These are phyloP conservation scores for Tragelaphus imberbis DNA, from an alignment of 2,113 vertebrate genomes.

Conservation along the genomic window DNA sequence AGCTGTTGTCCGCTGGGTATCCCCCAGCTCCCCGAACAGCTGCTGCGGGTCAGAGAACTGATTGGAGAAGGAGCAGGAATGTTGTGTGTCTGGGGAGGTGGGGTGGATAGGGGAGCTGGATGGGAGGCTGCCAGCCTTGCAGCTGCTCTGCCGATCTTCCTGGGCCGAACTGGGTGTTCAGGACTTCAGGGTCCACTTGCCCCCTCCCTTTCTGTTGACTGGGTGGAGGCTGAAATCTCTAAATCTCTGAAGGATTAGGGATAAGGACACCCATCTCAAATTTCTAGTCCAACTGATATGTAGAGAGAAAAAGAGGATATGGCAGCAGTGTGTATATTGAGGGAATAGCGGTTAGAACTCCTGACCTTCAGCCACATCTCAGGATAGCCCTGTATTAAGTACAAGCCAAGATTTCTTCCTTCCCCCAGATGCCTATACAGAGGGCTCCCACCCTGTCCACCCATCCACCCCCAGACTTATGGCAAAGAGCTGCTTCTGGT, in stretches of 20 bases:
- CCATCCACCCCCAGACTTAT: neutral
- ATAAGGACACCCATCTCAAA: neutral
- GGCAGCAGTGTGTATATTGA: neutral
- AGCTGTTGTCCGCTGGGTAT: slow-evolving; percentile 52
- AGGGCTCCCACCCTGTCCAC: neutral
- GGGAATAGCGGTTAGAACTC: neutral
- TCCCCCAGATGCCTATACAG: neutral
- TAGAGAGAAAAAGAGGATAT: neutral
- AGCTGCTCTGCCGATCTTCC: slow-evolving; percentile 50
- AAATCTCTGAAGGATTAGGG: neutral
- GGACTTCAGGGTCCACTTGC: neutral
- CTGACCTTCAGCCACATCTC: neutral
- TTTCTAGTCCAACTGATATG: neutral
- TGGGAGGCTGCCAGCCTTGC: neutral
- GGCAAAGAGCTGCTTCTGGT: neutral
- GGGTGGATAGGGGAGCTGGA: neutral
- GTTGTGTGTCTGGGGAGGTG: neutral
- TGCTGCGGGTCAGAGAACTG: slow-evolving; percentile 25
- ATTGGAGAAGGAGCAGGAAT: slow-evolving; percentile 28
- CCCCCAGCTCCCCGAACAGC: slow-evolving; percentile 29
- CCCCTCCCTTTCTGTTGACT: neutral
- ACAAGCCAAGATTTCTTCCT: neutral
- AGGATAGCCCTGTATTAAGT: neutral
- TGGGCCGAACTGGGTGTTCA: neutral
- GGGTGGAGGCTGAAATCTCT: neutral